phyloP scores from a whole-genome alignment of 2,113 vertebrate species.

The Dendropsophus ebraccatus region DNA sequence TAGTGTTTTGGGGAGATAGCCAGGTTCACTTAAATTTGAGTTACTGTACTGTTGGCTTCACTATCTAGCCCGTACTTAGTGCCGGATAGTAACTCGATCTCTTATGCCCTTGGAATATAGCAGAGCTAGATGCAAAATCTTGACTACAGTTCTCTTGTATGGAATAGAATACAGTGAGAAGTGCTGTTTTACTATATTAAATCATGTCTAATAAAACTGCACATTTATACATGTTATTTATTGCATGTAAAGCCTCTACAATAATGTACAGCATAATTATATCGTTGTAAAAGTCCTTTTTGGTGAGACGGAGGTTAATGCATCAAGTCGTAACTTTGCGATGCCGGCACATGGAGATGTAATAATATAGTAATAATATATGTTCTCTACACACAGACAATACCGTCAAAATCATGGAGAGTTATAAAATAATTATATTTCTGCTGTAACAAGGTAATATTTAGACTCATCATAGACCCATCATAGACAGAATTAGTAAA shows the following conservation, averaged over 20 bases:
- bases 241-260: conserved; percentile 34
- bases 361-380: neutral
- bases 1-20: conserved; percentile 71
- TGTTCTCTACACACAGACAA: too few species aligned
- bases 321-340: neutral
- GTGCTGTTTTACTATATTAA: conserved; percentile 28
- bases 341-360: neutral
- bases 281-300: neutral
- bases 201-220: conserved; percentile 32
- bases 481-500: neutral
- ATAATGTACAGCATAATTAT: conserved; percentile 35
- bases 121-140: conserved; percentile 65
- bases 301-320: neutral
- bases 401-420: too few species aligned
- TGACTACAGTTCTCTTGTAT: conserved; percentile 32
- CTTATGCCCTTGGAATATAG: conserved; percentile 70
- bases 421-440: neutral
- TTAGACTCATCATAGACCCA: too few species aligned
- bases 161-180: conserved; percentile 23
- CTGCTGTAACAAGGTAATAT: neutral
- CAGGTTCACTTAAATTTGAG: conserved; percentile 70
- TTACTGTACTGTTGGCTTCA: conserved; percentile 67
- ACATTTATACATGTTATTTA: conserved; percentile 40
- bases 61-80: conserved; percentile 69
- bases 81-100: conserved; percentile 72